Base-by-base conservation (phyloP, 2,888 invertebrate genomes). In the Brachyptera risi region DNA sequence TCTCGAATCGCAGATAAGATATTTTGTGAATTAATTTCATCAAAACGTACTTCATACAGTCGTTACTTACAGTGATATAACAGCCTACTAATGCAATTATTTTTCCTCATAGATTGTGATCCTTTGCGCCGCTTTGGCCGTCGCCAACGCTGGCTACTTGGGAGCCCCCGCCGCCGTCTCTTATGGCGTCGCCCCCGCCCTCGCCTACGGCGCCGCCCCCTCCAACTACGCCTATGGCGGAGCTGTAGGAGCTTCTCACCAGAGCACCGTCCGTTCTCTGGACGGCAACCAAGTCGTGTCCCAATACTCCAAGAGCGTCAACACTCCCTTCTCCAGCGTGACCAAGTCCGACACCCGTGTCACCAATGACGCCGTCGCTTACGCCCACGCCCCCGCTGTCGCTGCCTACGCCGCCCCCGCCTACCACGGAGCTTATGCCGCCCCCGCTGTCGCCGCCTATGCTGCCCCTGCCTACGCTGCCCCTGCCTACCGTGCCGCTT, bases 291-390 rank as follows among this genome's bases (percentile, higher is more conserved):
- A 76, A 61, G 78, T 78, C 42, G 78, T 83, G 2, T 82, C 83
- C 59, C 76, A 77, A 70, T 77, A 80, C 75, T 78, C 80, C 68
- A 84, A 83, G 73, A 79, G 80, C 58, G 79, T 81, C 27, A 80
- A 83, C 69, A 80, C 81, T 56, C 79, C 83, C 59, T 83, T 80
- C 76, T 81, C 82, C 65, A 82, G 79, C 69, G 80, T 83, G 31
- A 79, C 81, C 71, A 83, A 83, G 73, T 77, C 75, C 72, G 81
- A 83, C 65, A 80, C 81, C 56, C 79, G 82, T 66, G 74, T 80
- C 72, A 80, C 78, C 73, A 82, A 81, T 69, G 82, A 83, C 68
- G 79, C 76, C 67, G 69, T 71, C 64, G 69, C 73, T 56, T 71
- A 78, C 59, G 79, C 69, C 23, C 31, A 35, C 27, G 51, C 51